phyloP scores from a whole-genome alignment of 2,888 invertebrate species.

The Choristoneura rosaceana region DNA sequence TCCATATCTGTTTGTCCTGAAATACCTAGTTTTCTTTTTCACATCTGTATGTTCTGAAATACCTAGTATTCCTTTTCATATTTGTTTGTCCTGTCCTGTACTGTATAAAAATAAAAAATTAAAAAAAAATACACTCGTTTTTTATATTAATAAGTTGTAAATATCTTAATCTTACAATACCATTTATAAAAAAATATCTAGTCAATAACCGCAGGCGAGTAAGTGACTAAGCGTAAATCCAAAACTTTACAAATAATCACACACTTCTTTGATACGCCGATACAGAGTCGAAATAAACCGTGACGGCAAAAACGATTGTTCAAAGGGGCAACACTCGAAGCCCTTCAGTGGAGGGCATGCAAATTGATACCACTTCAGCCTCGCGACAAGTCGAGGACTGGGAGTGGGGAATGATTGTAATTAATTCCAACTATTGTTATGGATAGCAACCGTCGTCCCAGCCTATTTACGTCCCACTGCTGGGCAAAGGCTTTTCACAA shows the following conservation, averaged over 20 bases:
- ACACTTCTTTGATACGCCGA: conserved; percentile 7
- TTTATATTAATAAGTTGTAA: too few relatives aligned
- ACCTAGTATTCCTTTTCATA: too few relatives aligned
- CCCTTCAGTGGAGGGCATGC: conserved; percentile 70
- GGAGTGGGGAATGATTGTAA: conserved; percentile 38
- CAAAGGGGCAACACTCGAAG: conserved; percentile 74
- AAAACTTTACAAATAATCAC: background rate
- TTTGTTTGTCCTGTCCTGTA: too few relatives aligned
- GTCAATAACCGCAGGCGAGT: background rate
- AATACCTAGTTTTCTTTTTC: too few relatives aligned
- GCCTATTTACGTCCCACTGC: too few relatives aligned
- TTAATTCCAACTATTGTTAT: conserved; percentile 33
- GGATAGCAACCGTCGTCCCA: background rate
- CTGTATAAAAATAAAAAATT: too few relatives aligned
- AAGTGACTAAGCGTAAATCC: background rate
- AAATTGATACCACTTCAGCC: conserved; percentile 77
- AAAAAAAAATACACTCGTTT: too few relatives aligned
- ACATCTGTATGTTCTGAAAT: too few relatives aligned
- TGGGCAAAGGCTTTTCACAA: too few relatives aligned
- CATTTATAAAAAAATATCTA: too few relatives aligned
- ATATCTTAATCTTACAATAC: too few relatives aligned
- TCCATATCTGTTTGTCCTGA: too few relatives aligned
- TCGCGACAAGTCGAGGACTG: conserved; percentile 61
- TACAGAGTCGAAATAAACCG: conserved; percentile 53
- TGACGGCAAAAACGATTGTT: conserved; percentile 72